These are phyloP conservation scores for Cosmia pyralina DNA, from an alignment of 2,888 invertebrate species.

Conservation along the genomic window DNA sequence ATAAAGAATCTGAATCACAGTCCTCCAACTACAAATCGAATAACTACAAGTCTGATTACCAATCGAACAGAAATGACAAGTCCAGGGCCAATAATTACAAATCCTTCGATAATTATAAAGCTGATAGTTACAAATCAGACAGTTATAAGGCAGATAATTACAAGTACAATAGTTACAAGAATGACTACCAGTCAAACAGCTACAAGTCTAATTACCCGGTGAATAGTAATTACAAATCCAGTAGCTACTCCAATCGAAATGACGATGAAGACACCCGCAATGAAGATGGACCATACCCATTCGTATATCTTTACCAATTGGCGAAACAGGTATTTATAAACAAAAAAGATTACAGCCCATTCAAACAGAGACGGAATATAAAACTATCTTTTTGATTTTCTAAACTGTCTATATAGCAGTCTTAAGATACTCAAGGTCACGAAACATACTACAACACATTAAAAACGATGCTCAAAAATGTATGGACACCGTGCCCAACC, in stretches of 20 bases:
- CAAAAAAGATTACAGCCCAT: not conserved
- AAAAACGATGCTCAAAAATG: no score
- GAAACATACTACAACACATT: not conserved
- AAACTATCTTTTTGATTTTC: not conserved
- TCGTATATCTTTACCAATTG: slow-evolving; percentile 49
- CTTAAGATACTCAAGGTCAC: no score
- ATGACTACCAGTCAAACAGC: slow-evolving; percentile 22
- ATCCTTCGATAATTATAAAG: slow-evolving; percentile 4
- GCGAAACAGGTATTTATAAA: slow-evolving; percentile 50
- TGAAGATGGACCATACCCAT: slow-evolving; percentile 39
- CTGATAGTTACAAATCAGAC: slow-evolving; percentile 1
- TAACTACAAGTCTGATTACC: slow-evolving; percentile 32
- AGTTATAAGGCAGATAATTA: not conserved
- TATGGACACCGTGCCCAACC: not conserved
- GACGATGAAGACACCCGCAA: slow-evolving; percentile 18
- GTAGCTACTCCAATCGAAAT: slow-evolving; percentile 24
- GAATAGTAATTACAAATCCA: slow-evolving; percentile 35
- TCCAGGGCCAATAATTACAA: slow-evolving; percentile 2
- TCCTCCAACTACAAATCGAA: slow-evolving; percentile 12
- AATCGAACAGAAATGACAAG: slow-evolving; percentile 20
- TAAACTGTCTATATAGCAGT: not conserved
- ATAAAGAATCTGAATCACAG: slow-evolving; percentile 19
- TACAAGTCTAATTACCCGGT: slow-evolving; percentile 13
- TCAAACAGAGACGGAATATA: not conserved
- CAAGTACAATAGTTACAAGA: slow-evolving; percentile 7